phyloP scores from a whole-genome alignment of 2,797 vertebrate genomes.

The Garrulus glandarius region DNA sequence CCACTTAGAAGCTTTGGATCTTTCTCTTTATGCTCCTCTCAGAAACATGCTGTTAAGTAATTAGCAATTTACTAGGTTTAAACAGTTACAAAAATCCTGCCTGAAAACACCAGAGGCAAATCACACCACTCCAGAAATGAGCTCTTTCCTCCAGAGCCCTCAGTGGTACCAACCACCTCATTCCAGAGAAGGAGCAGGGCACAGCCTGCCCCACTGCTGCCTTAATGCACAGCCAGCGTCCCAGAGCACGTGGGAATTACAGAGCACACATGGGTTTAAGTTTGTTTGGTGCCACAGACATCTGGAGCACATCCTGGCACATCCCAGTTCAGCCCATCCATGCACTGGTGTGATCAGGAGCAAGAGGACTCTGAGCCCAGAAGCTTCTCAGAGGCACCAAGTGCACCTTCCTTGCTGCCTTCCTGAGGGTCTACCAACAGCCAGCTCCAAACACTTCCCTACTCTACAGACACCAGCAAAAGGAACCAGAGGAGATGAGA shows the following conservation, averaged over 20 bases:
- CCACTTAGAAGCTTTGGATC: slow-evolving; percentile 30
- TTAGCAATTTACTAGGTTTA: slow-evolving; percentile 41
- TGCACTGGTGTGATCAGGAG: fast-evolving
- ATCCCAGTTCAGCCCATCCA: neutral
- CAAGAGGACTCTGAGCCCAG: neutral
- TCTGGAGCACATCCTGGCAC: neutral
- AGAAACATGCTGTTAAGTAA: slow-evolving; percentile 42
- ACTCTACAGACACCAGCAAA: neutral
- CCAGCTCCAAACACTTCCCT: neutral
- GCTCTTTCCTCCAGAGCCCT: neutral
- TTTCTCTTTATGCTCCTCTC: neutral
- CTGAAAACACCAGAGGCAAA: slow-evolving; percentile 33
- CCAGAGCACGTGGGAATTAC: fast-evolving
- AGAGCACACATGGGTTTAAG: fast-evolving
- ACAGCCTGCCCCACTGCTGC: neutral
- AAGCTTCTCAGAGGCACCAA: neutral
- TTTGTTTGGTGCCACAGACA: neutral
- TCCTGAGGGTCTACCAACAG: neutral
- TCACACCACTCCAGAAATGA: neutral
- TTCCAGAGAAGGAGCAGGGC: neutral
- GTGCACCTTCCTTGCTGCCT: neutral
- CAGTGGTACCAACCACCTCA: neutral
- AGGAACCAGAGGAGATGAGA: neutral
- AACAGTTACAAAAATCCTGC: slow-evolving; percentile 35
- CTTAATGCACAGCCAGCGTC: fast-evolving